Evolutionary conservation across 2,888 invertebrate species (phyloP).

Genomic region (Plutella xylostella): DNA sequence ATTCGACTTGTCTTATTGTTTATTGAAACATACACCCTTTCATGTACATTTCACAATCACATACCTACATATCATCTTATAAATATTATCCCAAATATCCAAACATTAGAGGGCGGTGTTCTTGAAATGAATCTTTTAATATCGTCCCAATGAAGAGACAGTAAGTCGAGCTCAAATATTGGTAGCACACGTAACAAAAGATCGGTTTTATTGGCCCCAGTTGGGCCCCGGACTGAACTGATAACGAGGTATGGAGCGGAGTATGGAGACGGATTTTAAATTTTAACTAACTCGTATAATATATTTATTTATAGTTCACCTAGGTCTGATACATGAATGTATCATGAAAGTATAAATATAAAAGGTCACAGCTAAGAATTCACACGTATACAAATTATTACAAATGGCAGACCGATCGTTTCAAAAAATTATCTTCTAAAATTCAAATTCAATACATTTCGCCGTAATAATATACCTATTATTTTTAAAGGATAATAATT

Average conservation of each 20-base stretch:
- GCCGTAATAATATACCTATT: background rate
- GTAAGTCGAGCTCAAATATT: constrained; percentile 50
- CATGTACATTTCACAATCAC: too few species aligned
- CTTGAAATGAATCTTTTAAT: constrained; percentile 61
- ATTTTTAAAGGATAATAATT: background rate
- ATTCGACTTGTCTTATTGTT: too few species aligned
- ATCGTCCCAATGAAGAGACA: constrained; percentile 32
- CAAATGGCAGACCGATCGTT: background rate
- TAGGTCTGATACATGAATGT: background rate
- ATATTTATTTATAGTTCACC: background rate
- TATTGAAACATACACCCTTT: too few species aligned
- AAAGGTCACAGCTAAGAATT: background rate
- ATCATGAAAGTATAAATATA: background rate
- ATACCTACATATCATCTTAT: too few species aligned
- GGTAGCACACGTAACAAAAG: constrained; percentile 63
- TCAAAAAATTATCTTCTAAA: background rate
- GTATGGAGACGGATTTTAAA: constrained; percentile 21
- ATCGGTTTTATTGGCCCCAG: constrained; percentile 53
- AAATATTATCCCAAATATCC: background rate
- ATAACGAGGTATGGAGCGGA: constrained; percentile 36
- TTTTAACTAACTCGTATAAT: too few species aligned
- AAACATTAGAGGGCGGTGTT: background rate
- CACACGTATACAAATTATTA: background rate
- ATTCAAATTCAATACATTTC: background rate
- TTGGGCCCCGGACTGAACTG: constrained; percentile 37